Conservation (phyloP, 2,888 invertebrate genomes). For the Octodonta nipae region DNA sequence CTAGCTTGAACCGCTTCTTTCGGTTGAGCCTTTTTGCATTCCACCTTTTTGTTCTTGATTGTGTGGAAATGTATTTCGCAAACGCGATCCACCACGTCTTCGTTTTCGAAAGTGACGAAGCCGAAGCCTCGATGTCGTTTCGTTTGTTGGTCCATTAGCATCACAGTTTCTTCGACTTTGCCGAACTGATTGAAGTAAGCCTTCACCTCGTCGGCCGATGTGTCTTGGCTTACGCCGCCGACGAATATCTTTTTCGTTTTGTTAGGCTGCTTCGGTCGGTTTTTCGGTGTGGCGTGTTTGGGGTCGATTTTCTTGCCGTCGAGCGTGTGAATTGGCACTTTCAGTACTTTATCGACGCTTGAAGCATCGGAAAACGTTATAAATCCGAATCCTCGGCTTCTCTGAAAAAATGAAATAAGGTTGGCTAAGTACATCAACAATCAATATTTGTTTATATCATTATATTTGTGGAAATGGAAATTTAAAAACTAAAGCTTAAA, state of each 20-base stretch:
- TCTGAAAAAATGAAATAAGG: constrained; percentile 63
- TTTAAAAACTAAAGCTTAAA: no score
- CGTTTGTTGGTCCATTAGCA: constrained; percentile 89
- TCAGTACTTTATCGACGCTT: constrained; percentile 81
- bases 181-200: constrained; percentile 84
- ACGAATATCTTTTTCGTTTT: constrained; percentile 81
- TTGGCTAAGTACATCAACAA: no score
- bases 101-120: constrained; percentile 82
- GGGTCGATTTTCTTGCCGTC: constrained; percentile 91
- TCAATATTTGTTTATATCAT: no score
- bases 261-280: constrained; percentile 70
- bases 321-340: constrained; percentile 78
- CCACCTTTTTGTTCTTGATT: constrained; percentile 78
- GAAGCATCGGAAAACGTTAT: constrained; percentile 85
- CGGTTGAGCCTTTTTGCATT: constrained; percentile 85
- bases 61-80: constrained; percentile 88
- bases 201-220: constrained; percentile 79
- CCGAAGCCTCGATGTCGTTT: constrained; percentile 83
- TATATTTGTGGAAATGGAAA: no score
- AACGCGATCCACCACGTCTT: constrained; percentile 83
- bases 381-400: constrained; percentile 88
- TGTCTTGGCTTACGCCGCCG: constrained; percentile 84
- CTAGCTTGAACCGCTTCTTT: constrained; percentile 73
- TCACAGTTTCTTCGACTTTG: constrained; percentile 79
- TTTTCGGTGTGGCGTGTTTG: constrained; percentile 85